Evolutionary conservation across 1,140 invertebrate genomes (phyloP).

Genomic region (Eriocheir sinensis): DNA sequence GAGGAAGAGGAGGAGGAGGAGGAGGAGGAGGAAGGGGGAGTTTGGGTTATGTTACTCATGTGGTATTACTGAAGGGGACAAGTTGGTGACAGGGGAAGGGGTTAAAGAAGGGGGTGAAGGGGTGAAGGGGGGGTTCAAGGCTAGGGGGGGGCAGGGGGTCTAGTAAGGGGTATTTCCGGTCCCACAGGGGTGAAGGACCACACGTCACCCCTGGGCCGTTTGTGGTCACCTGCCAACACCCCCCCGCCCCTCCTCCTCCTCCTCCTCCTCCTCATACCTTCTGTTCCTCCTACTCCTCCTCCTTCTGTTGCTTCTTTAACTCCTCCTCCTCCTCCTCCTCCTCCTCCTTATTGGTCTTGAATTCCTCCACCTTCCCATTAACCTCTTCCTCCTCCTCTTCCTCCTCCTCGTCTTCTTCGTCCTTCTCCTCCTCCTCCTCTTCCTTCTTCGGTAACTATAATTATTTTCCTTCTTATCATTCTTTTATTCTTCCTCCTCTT

Average conservation of each 20-base stretch:
- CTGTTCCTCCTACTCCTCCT: too few species aligned
- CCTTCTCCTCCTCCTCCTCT: neutral
- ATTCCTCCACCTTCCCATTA: too few species aligned
- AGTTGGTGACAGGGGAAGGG: too few species aligned
- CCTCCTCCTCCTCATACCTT: neutral
- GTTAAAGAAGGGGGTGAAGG: too few species aligned
- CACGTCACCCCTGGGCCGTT: neutral
- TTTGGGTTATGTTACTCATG: too few species aligned
- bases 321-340: neutral
- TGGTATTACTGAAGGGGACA: too few species aligned
- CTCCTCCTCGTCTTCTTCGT: neutral
- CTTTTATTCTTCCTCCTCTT: too few species aligned
- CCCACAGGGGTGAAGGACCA: neutral
- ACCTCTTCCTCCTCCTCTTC: constrained; percentile 19
- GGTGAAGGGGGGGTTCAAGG: neutral
- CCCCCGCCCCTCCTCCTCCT: neutral
- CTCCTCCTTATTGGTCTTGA: neutral
- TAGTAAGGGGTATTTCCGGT: neutral
- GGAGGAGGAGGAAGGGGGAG: too few species aligned
- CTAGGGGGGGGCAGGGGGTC: neutral
- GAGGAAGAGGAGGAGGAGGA: too few species aligned
- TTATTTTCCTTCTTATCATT: too few species aligned
- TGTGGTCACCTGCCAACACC: neutral
- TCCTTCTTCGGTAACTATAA: too few species aligned
- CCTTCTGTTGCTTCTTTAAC: neutral